These are phyloP conservation scores for Pheosia tremula DNA, from an alignment of 2,888 invertebrate species.

Conservation along the genomic window DNA sequence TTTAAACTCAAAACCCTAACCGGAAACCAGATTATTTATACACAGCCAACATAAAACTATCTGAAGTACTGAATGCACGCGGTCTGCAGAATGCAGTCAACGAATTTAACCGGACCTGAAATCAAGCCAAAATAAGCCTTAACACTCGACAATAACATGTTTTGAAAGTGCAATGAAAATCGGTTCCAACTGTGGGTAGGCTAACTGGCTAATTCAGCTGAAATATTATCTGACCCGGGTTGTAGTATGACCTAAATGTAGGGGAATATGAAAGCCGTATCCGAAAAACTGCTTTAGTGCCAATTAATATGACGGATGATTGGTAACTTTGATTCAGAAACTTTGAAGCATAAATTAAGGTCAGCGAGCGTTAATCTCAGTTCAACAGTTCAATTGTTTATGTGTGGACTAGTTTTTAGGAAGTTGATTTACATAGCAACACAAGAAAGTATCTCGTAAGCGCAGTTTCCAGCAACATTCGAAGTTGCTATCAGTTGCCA, in stretches of 20 bases:
- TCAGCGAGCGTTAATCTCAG: too few species aligned
- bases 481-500: too few species aligned
- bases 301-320: conserved; percentile 14
- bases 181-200: conserved; percentile 38
- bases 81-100: conserved; percentile 30
- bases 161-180: not conserved
- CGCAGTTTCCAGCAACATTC: too few species aligned
- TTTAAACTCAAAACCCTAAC: conserved; percentile 31
- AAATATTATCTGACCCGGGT: conserved; percentile 50
- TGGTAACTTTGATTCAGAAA: not conserved
- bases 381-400: too few species aligned
- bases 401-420: too few species aligned
- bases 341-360: too few species aligned
- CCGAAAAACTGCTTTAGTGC: conserved; percentile 34
- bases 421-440: too few species aligned
- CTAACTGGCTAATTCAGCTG: conserved; percentile 48
- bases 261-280: conserved; percentile 42
- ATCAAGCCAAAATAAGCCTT: conserved; percentile 22
- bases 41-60: conserved; percentile 36
- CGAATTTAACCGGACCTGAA: conserved; percentile 19
- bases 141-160: not conserved
- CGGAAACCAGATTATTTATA: conserved; percentile 34
- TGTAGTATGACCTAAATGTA: conserved; percentile 55
- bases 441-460: too few species aligned
- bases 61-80: conserved; percentile 33